Base-by-base conservation (phyloP, 2,113 vertebrate genomes). In the Nothobranchius kuhntae region DNA sequence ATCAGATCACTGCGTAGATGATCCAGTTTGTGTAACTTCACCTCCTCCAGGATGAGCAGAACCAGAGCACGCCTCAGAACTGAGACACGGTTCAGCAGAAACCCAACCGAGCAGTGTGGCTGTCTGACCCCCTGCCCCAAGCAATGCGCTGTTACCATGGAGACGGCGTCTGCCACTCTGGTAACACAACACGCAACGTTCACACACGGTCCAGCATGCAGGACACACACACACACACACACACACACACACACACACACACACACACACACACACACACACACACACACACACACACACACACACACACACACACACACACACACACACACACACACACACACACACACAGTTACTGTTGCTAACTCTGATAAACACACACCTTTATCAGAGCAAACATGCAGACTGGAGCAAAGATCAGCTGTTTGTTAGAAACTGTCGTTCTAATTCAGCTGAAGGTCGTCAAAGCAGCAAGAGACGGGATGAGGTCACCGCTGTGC, bases 341-440 rank as follows among this genome's bases (percentile, higher is more conserved):
- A 52, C 24, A 12, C 10, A 45, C 44, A 45, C 38, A 40, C 38
- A 53, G 40, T 73, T 54, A 73, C 55, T 60, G 71, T 60, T 53
- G 55, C 55, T 48, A 53, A 3, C 12, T 14, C 53, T 30, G 13
- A 40, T 42, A 71, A 48, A 71, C 53, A 35, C 53, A 57, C 15
- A 15, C 0, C 53, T 0, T 24, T 51, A 24, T 59, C 54, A 40
- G 10, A 3, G 35, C 4, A 9, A 13, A 7, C 3, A 3, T 48
- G 38, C 5, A 50, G 35, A 4, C 8, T 9, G 42, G 7, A 68
- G 30, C 26, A 53, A 24, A 53, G 21, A 59, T 35, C 40, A 24
- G 61, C 35, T 38, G 24, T 9, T 71, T 59, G 13, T 10, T 10
- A 3, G 7, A 17, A 17, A 46, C 46, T 11, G 8, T 60, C 15